phyloP scores from a whole-genome alignment of 2,888 invertebrate genomes.

The Bursaphelenchus okinawaensis region DNA sequence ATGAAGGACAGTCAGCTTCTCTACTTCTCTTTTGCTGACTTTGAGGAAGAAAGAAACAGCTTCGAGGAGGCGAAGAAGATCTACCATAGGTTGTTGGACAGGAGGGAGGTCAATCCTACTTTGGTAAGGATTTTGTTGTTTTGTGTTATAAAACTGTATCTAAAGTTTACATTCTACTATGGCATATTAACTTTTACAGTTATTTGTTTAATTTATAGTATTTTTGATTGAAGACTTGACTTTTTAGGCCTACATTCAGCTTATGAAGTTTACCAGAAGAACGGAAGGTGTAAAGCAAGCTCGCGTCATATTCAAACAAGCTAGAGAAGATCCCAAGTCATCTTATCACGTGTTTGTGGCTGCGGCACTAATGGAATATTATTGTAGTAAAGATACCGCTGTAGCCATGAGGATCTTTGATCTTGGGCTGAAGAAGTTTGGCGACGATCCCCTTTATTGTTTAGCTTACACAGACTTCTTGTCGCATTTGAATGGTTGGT shows the following conservation, averaged over 20 bases:
- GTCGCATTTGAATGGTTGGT: conserved; percentile 83
- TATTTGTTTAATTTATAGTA: too few species aligned
- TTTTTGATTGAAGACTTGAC: neutral
- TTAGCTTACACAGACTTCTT: conserved; percentile 91
- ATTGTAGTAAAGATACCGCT: conserved; percentile 94
- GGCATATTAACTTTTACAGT: too few species aligned
- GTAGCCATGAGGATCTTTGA: conserved; percentile 95
- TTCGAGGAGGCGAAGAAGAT: conserved; percentile 93
- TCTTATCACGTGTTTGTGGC: conserved; percentile 91
- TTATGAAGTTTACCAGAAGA: conserved; percentile 94
- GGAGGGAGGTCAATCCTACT: conserved; percentile 87
- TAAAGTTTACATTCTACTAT: too few species aligned
- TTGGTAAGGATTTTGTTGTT: conserved; percentile 65
- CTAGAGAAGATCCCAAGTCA: conserved; percentile 77
- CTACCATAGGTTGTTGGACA: conserved; percentile 82
- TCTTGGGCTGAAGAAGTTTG: conserved; percentile 90
- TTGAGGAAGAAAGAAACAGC: conserved; percentile 85
- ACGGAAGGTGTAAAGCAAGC: conserved; percentile 97
- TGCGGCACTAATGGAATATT: conserved; percentile 97
- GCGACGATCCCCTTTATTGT: conserved; percentile 87
- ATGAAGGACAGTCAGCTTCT: conserved; percentile 84
- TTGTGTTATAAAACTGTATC: neutral
- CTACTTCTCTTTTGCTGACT: conserved; percentile 97
- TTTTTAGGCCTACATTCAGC: conserved; percentile 82
- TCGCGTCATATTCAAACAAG: conserved; percentile 83